phyloP scores from a whole-genome alignment of 2,888 invertebrate species.

The Mantis religiosa region DNA sequence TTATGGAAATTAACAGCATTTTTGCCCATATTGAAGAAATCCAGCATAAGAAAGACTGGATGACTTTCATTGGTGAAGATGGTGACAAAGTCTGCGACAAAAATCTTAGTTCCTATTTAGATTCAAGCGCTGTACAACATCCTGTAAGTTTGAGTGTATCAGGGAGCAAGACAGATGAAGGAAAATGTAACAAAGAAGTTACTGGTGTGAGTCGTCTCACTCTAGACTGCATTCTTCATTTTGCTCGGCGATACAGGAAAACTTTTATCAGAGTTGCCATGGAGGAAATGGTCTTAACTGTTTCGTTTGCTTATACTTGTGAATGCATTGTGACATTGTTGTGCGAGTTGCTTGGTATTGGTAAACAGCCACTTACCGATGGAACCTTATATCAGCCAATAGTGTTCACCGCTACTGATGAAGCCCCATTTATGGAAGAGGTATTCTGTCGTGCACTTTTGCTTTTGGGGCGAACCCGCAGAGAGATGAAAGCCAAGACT shows the following conservation, averaged over 20 bases:
- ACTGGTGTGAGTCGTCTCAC: slow-evolving; percentile 14
- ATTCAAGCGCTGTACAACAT: not conserved
- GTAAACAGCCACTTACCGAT: not conserved
- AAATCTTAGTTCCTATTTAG: not conserved
- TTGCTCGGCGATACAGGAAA: slow-evolving; percentile 18
- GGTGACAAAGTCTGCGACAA: not conserved
- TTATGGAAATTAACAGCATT: slow-evolving; percentile 15
- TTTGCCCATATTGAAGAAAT: slow-evolving; percentile 3
- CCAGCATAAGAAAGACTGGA: not conserved
- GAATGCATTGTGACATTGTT: slow-evolving; percentile 12
- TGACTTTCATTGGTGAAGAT: not conserved
- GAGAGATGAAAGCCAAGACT: slow-evolving; percentile 28
- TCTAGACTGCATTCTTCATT: slow-evolving; percentile 25
- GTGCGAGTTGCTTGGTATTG: slow-evolving; percentile 17
- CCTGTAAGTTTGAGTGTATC: not conserved
- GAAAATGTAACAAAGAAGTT: not conserved
- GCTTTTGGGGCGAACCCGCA: slow-evolving; percentile 23
- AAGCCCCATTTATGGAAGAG: slow-evolving; percentile 25
- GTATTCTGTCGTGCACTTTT: slow-evolving; percentile 25
- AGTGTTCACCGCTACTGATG: slow-evolving; percentile 15
- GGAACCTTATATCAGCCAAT: slow-evolving; percentile 24
- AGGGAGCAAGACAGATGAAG: no score
- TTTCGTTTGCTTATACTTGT: slow-evolving; percentile 21
- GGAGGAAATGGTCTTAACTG: slow-evolving; percentile 14
- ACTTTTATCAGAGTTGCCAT: slow-evolving; percentile 18